Conservation (phyloP, 2,888 invertebrate genomes). For the Cheilosia vulpina region DNA sequence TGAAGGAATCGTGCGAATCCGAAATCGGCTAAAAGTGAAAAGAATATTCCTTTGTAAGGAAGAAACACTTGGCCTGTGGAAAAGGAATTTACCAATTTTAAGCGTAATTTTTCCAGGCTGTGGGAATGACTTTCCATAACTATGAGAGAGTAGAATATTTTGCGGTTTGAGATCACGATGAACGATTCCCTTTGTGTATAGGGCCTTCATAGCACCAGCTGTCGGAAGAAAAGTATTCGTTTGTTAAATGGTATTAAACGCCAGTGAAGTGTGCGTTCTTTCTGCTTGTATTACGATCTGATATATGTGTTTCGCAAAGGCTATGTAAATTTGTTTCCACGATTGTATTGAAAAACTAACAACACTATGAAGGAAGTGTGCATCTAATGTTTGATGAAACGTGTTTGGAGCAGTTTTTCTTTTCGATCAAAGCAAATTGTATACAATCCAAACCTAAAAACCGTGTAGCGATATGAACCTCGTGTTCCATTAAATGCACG, state of each 20-base stretch:
- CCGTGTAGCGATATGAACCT: too few relatives aligned
- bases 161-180: slow-evolving; percentile 99
- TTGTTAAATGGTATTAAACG: neutral
- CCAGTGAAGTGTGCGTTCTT: too few relatives aligned
- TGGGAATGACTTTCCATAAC: slow-evolving; percentile 84
- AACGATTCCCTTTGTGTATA: slow-evolving; percentile 98
- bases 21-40: slow-evolving; percentile 92
- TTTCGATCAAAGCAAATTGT: too few relatives aligned
- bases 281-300: too few relatives aligned
- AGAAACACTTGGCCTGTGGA: neutral
- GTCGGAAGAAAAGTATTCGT: slow-evolving; percentile 76
- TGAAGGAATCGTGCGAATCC: slow-evolving; percentile 99
- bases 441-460: too few relatives aligned
- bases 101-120: slow-evolving; percentile 93
- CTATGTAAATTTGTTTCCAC: too few relatives aligned
- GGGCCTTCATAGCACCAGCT: slow-evolving; percentile 98
- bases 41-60: neutral
- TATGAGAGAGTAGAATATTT: slow-evolving; percentile 97
- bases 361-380: too few relatives aligned
- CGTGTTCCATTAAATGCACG: too few relatives aligned
- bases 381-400: too few relatives aligned
- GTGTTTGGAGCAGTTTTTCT: too few relatives aligned
- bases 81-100: slow-evolving; percentile 91
- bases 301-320: too few relatives aligned
- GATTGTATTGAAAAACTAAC: too few relatives aligned